phyloP scores from a whole-genome alignment of 2,797 vertebrate species.

The Sebastolobus altivelis region DNA sequence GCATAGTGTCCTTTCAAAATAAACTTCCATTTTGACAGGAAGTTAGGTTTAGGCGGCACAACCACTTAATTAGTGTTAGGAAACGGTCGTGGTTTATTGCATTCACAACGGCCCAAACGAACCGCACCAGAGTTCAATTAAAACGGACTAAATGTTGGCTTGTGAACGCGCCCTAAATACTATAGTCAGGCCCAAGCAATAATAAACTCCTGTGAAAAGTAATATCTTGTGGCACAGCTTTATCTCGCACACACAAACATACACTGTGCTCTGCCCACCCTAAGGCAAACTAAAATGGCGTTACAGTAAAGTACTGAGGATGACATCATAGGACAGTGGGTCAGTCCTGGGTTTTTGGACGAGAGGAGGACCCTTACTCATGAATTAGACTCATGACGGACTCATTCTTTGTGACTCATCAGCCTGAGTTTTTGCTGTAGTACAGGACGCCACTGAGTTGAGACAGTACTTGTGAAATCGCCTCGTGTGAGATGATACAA shows the following conservation, averaged over 20 bases:
- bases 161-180: background rate
- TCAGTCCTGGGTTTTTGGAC: constrained; percentile 39
- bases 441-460: constrained; percentile 16
- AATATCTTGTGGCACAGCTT: background rate
- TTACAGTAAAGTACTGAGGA: constrained; percentile 44
- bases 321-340: constrained; percentile 51
- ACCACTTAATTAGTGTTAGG: too few relatives aligned
- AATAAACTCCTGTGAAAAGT: background rate
- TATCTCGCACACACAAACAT: constrained; percentile 15
- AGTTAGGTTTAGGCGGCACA: too few relatives aligned
- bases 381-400: constrained; percentile 37
- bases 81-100: too few relatives aligned
- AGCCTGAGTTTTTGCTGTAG: constrained; percentile 9
- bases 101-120: too few relatives aligned
- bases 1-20: too few relatives aligned
- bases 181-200: background rate
- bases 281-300: constrained; percentile 7
- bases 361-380: constrained; percentile 40
- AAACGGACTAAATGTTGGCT: too few relatives aligned
- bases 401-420: constrained; percentile 48
- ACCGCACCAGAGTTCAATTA: too few relatives aligned
- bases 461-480: constrained; percentile 34
- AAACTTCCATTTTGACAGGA: too few relatives aligned
- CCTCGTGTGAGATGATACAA: constrained; percentile 39
- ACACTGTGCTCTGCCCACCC: background rate